A percentile compares a stretch with the other conserved stretches of the same genome.
Evolutionary conservation across 2,888 invertebrate genomes (phyloP).

Genomic region (Eremobia ochroleuca): DNA sequence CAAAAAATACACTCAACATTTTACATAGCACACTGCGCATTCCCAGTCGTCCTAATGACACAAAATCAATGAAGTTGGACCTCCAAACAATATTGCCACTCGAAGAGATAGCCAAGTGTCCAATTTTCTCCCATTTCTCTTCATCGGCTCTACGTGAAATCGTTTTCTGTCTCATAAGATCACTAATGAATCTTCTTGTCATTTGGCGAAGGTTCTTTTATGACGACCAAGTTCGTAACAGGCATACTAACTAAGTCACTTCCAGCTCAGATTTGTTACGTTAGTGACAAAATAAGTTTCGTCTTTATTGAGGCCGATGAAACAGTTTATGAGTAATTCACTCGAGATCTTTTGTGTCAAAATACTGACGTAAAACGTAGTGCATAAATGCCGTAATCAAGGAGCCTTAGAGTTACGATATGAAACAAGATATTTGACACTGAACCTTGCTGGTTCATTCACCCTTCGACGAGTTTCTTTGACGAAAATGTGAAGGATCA

Average conservation of each 20-base stretch:
- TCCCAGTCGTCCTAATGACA: conserved; percentile 46
- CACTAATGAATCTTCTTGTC: conserved; percentile 69
- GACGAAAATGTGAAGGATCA: conserved; percentile 16
- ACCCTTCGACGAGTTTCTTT: conserved; percentile 10
- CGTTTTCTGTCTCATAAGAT: conserved; percentile 66
- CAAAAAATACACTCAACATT: background rate
- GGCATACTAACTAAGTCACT: conserved; percentile 48
- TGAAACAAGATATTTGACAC: conserved; percentile 10
- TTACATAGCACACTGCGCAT: conserved; percentile 12
- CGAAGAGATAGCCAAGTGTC: conserved; percentile 59
- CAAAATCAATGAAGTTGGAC: conserved; percentile 56
- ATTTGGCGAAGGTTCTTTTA: conserved; percentile 62
- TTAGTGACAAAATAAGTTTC: conserved; percentile 34
- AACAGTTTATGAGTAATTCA: conserved; percentile 15
- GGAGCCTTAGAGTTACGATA: background rate
- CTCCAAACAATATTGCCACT: conserved; percentile 65
- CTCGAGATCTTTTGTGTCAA: background rate
- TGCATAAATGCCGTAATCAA: conserved; percentile 3
- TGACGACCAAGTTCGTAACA: conserved; percentile 54
- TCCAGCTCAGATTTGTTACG: conserved; percentile 30
- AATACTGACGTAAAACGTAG: background rate
- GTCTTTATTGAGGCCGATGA: conserved; percentile 11
- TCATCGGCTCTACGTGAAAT: conserved; percentile 64
- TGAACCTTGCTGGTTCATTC: conserved; percentile 2
- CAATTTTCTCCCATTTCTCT: conserved; percentile 64